Conservation (phyloP, 2,888 invertebrate species). For the Micoletzkya japonica region DNA sequence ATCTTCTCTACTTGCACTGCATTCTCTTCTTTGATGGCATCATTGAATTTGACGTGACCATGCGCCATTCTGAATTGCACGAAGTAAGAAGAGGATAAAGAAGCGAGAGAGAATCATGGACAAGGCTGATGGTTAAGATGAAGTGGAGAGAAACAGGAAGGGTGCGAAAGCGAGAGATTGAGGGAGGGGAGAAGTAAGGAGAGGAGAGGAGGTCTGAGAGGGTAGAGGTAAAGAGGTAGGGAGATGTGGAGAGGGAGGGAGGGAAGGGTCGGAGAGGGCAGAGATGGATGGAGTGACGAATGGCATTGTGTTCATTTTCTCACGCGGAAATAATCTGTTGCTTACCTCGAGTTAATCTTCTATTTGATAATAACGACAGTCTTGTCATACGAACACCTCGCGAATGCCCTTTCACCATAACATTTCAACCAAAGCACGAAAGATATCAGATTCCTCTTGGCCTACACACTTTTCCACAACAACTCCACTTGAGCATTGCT, state of each 20-base stretch:
- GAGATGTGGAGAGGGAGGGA: neutral
- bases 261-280: neutral
- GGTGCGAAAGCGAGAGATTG: neutral
- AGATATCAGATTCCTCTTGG: no score
- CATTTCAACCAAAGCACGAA: no score
- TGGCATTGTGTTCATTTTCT: no score
- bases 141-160: neutral
- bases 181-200: constrained; percentile 6
- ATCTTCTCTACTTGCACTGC: neutral
- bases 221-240: constrained; percentile 14
- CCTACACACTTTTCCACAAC: no score
- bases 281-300: constrained; percentile 2
- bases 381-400: no score
- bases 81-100: neutral
- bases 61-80: neutral
- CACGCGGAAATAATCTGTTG: no score
- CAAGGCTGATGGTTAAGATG: neutral
- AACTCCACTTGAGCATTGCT: no score
- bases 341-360: no score
- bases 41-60: constrained; percentile 19
- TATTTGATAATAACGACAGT: no score
- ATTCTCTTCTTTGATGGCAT: neutral
- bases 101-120: constrained; percentile 4
- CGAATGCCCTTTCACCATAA: no score
- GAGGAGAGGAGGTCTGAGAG: neutral